phyloP scores from a whole-genome alignment of 1,140 invertebrate genomes.

The Luehdorfia chinensis region DNA sequence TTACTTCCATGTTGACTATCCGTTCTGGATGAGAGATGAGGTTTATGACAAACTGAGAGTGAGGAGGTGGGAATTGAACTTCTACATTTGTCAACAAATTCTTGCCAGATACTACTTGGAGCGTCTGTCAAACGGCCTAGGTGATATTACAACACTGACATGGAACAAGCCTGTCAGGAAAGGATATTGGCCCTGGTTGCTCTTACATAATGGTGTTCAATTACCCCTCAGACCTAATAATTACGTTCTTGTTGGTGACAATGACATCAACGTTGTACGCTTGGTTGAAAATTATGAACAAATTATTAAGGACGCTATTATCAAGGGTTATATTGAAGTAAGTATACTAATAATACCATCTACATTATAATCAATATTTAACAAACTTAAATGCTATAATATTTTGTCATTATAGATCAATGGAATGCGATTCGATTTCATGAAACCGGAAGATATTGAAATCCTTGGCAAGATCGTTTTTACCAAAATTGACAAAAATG shows the following conservation, averaged over 20 bases:
- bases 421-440: conserved; percentile 47
- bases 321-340: conserved; percentile 79
- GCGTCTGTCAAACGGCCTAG: conserved; percentile 79
- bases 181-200: conserved; percentile 80
- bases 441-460: conserved; percentile 55
- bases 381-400: not conserved
- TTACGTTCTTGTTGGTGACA: conserved; percentile 68
- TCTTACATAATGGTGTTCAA: conserved; percentile 80
- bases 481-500: conserved; percentile 47
- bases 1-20: conserved; percentile 82
- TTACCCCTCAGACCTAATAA: conserved; percentile 80
- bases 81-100: conserved; percentile 79
- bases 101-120: conserved; percentile 82
- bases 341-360: conserved; percentile 17
- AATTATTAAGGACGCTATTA: conserved; percentile 81
- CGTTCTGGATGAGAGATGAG: conserved; percentile 80
- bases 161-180: conserved; percentile 75
- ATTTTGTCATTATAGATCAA: conserved; percentile 42
- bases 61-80: conserved; percentile 80
- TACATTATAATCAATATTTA: not conserved
- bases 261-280: conserved; percentile 72
- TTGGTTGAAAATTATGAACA: conserved; percentile 76
- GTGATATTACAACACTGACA: conserved; percentile 74
- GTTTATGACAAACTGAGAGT: conserved; percentile 73
- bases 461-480: conserved; percentile 55